Percentiles rank a stretch among this genome's conserved stretches.
Evolutionary conservation across 1,140 invertebrate genomes (phyloP).

Genomic region (Leptinotarsa defecta): DNA sequence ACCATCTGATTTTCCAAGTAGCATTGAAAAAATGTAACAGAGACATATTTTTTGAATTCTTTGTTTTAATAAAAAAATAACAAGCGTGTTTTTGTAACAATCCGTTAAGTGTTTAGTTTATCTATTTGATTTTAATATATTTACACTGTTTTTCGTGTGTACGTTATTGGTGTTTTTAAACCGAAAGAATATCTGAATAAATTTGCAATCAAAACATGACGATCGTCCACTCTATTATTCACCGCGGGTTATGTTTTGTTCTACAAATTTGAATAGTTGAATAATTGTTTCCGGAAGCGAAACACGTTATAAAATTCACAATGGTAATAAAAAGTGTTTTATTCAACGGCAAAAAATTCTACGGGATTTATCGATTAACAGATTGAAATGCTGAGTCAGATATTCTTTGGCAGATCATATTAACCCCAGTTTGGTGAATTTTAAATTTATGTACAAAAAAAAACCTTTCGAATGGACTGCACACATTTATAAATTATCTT

Average conservation of each 20-base stretch:
- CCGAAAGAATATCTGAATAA: neutral
- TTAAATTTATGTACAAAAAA: neutral
- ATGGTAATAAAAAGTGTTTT: no score
- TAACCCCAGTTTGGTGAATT: neutral
- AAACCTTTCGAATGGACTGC: constrained; percentile 7
- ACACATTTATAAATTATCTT: neutral
- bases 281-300: no score
- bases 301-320: no score
- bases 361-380: no score
- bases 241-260: no score
- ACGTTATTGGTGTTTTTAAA: constrained; percentile 1
- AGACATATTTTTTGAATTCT: constrained; percentile 41
- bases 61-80: constrained; percentile 37
- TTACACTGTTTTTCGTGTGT: constrained; percentile 2
- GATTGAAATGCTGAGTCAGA: neutral
- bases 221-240: no score
- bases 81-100: constrained; percentile 40
- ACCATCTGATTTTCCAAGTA: constrained; percentile 56
- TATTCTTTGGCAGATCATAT: neutral
- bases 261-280: no score
- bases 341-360: no score
- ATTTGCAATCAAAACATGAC: no score
- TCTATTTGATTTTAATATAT: constrained; percentile 5
- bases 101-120: constrained; percentile 11
- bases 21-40: constrained; percentile 53